Conservation (phyloP, 92 coral and sea anemone genomes). For the Montipora capitata region DNA sequence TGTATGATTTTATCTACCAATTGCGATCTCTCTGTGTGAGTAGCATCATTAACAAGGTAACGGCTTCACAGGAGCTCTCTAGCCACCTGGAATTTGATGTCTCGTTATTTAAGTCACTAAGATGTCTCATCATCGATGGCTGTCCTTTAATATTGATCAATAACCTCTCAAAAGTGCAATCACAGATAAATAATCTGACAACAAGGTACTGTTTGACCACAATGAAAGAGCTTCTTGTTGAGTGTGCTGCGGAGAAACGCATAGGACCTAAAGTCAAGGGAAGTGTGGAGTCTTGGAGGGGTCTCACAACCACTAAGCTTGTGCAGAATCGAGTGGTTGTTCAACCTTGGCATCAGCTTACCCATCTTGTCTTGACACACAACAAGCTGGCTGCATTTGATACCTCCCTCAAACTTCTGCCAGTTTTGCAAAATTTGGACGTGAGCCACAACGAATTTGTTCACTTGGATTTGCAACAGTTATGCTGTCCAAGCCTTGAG, state of each 20-base stretch:
- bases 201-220: slow-evolving; percentile 81
- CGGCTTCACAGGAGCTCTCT: slow-evolving; percentile 83
- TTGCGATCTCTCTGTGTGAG: slow-evolving; percentile 82
- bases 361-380: slow-evolving; percentile 83
- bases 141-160: slow-evolving; percentile 86
- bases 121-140: slow-evolving; percentile 81
- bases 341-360: slow-evolving; percentile 93
- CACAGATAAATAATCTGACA: slow-evolving; percentile 84
- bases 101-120: slow-evolving; percentile 90
- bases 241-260: slow-evolving; percentile 84
- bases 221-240: slow-evolving; percentile 93
- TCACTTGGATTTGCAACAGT: slow-evolving; percentile 90
- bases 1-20: slow-evolving; percentile 91
- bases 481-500: slow-evolving; percentile 85
- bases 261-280: slow-evolving; percentile 78
- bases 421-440: slow-evolving; percentile 88
- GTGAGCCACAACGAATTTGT: slow-evolving; percentile 93
- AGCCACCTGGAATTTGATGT: slow-evolving; percentile 95
- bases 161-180: slow-evolving; percentile 82
- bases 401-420: slow-evolving; percentile 90
- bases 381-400: slow-evolving; percentile 89
- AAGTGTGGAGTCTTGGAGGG: slow-evolving; percentile 91
- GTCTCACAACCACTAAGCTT: slow-evolving; percentile 82
- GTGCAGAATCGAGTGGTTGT: slow-evolving; percentile 92
- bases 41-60: slow-evolving; percentile 42